Evolutionary conservation across 53 echinoderm and acorn worm species (phyloP).

Genomic region (Pentamera pediparva): DNA sequence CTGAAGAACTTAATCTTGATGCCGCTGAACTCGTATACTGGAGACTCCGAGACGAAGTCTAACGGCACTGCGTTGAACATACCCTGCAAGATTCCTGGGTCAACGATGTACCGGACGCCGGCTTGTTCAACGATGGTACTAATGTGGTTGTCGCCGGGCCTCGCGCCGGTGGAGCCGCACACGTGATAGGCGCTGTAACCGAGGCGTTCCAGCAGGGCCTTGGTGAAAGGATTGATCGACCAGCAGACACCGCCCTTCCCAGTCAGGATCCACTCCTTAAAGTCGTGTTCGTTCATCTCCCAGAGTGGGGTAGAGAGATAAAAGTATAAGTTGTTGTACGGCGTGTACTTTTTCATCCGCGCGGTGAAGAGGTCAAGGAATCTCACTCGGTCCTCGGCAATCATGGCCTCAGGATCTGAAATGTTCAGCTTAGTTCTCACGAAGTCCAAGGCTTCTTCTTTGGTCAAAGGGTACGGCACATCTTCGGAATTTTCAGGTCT

Average conservation of each 20-base stretch:
- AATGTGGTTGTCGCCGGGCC: slow-evolving; percentile 14
- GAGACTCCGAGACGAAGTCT: slow-evolving; percentile 20
- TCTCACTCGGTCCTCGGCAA: not conserved
- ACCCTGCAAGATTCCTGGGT: slow-evolving; percentile 1
- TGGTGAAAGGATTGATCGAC: slow-evolving; percentile 21
- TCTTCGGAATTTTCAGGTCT: not conserved
- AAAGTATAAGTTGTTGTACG: slow-evolving; percentile 4
- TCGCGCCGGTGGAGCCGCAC: not conserved
- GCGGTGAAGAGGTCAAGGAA: not conserved
- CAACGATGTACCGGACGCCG: slow-evolving; percentile 3
- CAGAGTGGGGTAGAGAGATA: not conserved
- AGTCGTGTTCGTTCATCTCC: too few species aligned
- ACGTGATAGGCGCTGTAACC: slow-evolving; percentile 12
- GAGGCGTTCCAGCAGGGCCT: not conserved
- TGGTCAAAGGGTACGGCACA: slow-evolving; percentile 8
- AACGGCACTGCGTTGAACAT: slow-evolving; percentile 2
- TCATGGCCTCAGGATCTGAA: not conserved
- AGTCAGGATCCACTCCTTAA: slow-evolving; percentile 1
- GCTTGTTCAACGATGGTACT: slow-evolving; percentile 5
- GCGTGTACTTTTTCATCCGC: not conserved
- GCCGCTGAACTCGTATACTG: not conserved
- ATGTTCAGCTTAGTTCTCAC: not conserved
- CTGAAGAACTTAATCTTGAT: slow-evolving; percentile 17
- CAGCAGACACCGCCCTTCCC: not conserved
- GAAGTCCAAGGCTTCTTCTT: slow-evolving; percentile 14